Base-by-base conservation (phyloP, 2,113 vertebrate genomes). In the Strix uralensis region DNA sequence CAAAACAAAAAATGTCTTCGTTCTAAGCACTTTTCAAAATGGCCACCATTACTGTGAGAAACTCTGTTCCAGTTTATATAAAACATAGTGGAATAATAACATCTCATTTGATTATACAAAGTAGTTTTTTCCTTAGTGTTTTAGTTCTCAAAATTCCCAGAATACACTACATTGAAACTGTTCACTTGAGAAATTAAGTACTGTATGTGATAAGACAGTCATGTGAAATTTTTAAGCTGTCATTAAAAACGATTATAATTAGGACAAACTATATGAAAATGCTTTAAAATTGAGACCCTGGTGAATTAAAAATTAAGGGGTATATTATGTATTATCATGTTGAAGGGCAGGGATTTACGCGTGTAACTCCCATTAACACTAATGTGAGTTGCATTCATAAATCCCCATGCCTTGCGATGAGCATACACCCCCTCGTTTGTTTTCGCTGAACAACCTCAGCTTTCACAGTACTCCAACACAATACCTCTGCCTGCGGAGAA, bases 221-320 rank as follows among this genome's bases (percentile, higher is more conserved):
- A 96, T 98, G 97, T 97, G 98, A 98, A 98, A 98, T 95, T 98
- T 98, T 98, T 98, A 98, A 98, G 97, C 98, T 98, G 98, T 98
- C 98, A 98, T 98, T 98, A 98, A 98, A 98, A 98, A 98, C 96
- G 81, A 98, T 98, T 98, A 94, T 98, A 98, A 98, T 98, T 98
- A 98, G 98, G 97, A 98, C 98, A 98, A 98, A 98, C 98, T 98
- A 97, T 97, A 98, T 94, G 97, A 98, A 98, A 98, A 98, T 97
- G 94, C 97, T 98, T 97, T 97, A 98, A 98, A 98, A 98, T 95
- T 96, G 97, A 98, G 97, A 98, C 98, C 97, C 97, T 51, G 82
- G 97, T 98, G 98, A 98, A 98, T 98, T 98, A 98, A 98, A 98
- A 98, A 97, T 98, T 98, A 97, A 98, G 97, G 97, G 96, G 92